A percentile compares a stretch with the other conserved stretches of the same genome.
phyloP scores from a whole-genome alignment of 1,140 invertebrate species.

The Brachionus rubens region DNA sequence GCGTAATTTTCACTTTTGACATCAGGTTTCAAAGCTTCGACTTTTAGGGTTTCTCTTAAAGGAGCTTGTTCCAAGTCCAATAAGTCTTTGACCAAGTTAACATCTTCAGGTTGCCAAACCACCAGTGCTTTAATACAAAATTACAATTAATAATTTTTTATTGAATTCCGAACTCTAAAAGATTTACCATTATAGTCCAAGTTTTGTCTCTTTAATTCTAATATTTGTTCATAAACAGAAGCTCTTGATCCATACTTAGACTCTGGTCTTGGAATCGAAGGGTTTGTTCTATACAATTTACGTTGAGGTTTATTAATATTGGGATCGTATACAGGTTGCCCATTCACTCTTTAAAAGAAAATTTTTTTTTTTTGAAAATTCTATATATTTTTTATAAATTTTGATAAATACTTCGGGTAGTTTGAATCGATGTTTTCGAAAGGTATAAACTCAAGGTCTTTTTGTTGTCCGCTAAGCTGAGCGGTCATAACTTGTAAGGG shows the following conservation, averaged over 20 bases:
- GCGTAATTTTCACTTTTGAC: conserved; percentile 4
- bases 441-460: conserved; percentile 40
- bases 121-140: not conserved
- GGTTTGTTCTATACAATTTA: conserved; percentile 43
- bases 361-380: not conserved
- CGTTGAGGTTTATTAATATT: not conserved
- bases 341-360: conserved; percentile 15
- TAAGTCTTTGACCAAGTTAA: not conserved
- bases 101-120: conserved; percentile 33
- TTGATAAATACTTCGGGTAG: conserved; percentile 6
- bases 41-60: not conserved
- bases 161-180: too few relatives aligned
- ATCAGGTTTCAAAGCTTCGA: conserved; percentile 11
- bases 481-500: conserved; percentile 20
- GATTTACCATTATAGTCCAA: too few relatives aligned
- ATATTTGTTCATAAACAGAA: conserved; percentile 31
- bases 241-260: conserved; percentile 28
- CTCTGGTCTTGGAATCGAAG: conserved; percentile 38
- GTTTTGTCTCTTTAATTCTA: conserved; percentile 23
- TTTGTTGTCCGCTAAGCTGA: not conserved
- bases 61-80: conserved; percentile 16
- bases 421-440: conserved; percentile 36
- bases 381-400: not conserved
- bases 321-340: conserved; percentile 26
- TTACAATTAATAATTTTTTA: not conserved